Conservation (phyloP, 2,797 vertebrate species). For the Xenopus petersii region DNA sequence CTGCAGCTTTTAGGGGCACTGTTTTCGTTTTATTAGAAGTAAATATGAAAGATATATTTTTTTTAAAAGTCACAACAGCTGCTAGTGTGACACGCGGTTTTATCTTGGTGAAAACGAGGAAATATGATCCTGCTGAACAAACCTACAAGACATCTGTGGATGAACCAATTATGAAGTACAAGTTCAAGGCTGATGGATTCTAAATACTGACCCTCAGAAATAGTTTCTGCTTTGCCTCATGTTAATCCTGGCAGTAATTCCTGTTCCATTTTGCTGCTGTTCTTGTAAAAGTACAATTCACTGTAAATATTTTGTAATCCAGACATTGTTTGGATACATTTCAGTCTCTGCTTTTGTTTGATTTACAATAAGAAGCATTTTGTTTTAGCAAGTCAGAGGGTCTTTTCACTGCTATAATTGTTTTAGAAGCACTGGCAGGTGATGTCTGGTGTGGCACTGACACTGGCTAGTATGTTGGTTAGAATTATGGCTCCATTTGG, state of each 20-base stretch:
- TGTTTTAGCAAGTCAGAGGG: too few species aligned
- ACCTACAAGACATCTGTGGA: slow-evolving; percentile 20
- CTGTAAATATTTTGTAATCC: background rate
- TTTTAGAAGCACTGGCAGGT: too few species aligned
- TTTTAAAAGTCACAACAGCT: slow-evolving; percentile 24
- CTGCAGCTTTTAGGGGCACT: too few species aligned
- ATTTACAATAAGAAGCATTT: too few species aligned
- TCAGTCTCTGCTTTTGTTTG: too few species aligned
- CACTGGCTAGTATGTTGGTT: too few species aligned
- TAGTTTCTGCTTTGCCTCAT: background rate
- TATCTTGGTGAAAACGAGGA: slow-evolving; percentile 21
- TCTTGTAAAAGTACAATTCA: background rate
- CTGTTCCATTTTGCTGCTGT: background rate
- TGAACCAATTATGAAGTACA: slow-evolving; percentile 21
- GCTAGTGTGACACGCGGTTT: background rate
- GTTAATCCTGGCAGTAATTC: background rate
- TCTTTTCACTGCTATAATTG: too few species aligned
- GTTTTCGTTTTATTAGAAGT: too few species aligned
- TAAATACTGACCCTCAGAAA: slow-evolving; percentile 1
- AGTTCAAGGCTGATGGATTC: slow-evolving; percentile 21
- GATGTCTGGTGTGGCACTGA: too few species aligned
- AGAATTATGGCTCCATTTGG: too few species aligned
- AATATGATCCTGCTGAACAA: slow-evolving; percentile 27
- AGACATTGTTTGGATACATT: background rate
- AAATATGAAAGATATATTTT: too few species aligned